Evolutionary conservation across 2,797 vertebrate species (phyloP).

Genomic region (Apodemus agrarius): DNA sequence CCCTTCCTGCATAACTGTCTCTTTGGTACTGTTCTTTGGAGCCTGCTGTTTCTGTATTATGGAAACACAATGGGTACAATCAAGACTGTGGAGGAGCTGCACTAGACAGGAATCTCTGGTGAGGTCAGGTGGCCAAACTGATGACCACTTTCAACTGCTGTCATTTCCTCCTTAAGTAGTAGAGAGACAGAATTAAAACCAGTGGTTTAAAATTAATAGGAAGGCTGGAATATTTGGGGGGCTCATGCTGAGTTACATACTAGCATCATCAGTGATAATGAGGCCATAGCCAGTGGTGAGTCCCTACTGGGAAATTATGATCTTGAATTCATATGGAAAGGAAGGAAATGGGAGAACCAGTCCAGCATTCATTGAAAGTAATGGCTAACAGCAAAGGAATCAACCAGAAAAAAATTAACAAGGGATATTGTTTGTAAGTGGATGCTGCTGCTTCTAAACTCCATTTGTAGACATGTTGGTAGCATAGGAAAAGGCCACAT

Average conservation of each 20-base stretch:
- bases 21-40: slow-evolving; percentile 4
- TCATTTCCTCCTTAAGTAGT: not conserved
- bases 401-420: not conserved
- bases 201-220: not conserved
- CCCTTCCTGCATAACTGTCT: not conserved
- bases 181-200: not conserved
- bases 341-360: not conserved
- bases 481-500: not conserved
- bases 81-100: not conserved
- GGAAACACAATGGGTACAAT: slow-evolving; percentile 34
- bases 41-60: slow-evolving; percentile 9
- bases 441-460: not conserved
- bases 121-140: slow-evolving; percentile 26
- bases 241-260: not conserved
- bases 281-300: accelerated
- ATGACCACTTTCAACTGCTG: not conserved
- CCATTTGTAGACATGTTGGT: not conserved
- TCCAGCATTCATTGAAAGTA: not conserved
- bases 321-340: not conserved
- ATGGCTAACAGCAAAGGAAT: not conserved
- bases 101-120: not conserved
- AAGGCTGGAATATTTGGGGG: not conserved
- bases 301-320: not conserved
- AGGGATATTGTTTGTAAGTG: not conserved
- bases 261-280: not conserved